These are phyloP conservation scores for Limnothrissa miodon DNA, from an alignment of 2,113 vertebrate species.

Conservation along the genomic window DNA sequence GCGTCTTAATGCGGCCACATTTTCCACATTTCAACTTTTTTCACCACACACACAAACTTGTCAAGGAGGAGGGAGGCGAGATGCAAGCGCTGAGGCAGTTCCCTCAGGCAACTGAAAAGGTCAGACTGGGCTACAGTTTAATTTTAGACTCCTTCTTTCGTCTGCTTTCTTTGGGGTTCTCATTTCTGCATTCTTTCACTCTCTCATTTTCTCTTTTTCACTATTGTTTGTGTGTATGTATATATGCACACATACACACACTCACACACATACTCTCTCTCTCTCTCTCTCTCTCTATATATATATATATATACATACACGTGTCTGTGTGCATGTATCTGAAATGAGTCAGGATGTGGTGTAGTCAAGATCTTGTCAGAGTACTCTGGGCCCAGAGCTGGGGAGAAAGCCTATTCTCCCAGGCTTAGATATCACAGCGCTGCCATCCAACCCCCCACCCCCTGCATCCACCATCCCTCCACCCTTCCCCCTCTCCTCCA, in stretches of 20 bases:
- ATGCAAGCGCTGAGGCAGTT: not conserved
- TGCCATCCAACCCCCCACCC: slow-evolving; percentile 5
- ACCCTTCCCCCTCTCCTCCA: slow-evolving; percentile 35
- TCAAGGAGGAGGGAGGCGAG: not conserved
- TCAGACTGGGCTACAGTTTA: slow-evolving; percentile 1
- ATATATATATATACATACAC: not conserved
- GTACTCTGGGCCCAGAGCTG: slow-evolving; percentile 14
- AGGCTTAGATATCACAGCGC: slow-evolving; percentile 37
- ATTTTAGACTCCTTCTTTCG: not conserved
- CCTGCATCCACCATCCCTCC: not conserved
- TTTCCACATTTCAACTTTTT: too few relatives aligned
- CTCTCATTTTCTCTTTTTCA: not conserved
- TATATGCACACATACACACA: too few relatives aligned
- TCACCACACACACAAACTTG: not conserved
- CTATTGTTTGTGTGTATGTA: slow-evolving; percentile 17
- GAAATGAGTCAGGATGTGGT: not conserved
- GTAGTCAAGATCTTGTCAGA: not conserved
- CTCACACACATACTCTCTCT: too few relatives aligned
- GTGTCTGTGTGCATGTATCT: not conserved
- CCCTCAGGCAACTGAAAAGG: not conserved
- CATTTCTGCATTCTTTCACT: not conserved
- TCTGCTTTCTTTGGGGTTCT: not conserved
- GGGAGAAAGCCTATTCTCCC: slow-evolving; percentile 18
- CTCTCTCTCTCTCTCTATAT: too few relatives aligned
- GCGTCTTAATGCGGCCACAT: not conserved